Percentiles rank a stretch among this genome's conserved stretches.
Conservation (phyloP, 2,888 invertebrate genomes). For the Melieria crassipennis region DNA sequence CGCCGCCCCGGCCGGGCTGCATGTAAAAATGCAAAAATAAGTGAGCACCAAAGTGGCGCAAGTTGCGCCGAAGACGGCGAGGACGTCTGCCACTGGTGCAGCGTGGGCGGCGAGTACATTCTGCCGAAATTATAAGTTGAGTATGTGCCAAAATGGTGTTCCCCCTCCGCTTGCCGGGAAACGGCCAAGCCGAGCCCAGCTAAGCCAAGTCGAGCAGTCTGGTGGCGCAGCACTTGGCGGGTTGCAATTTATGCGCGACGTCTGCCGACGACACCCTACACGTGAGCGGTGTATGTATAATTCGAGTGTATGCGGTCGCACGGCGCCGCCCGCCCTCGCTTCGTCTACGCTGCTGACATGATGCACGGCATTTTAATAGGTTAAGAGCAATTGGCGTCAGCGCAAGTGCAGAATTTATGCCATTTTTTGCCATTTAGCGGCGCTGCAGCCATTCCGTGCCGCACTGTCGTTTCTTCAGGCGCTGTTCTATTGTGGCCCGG, state of each 20-base stretch:
- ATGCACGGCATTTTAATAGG: constrained; percentile 42
- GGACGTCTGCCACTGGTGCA: background rate
- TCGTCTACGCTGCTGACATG: constrained; percentile 23
- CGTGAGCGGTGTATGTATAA: constrained; percentile 23
- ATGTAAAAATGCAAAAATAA: too few species aligned
- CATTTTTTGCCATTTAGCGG: background rate
- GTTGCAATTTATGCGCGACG: constrained; percentile 56
- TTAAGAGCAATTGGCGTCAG: constrained; percentile 39
- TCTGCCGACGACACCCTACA: constrained; percentile 61
- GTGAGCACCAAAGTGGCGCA: too few species aligned
- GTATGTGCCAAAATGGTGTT: constrained; percentile 60
- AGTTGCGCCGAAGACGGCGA: too few species aligned
- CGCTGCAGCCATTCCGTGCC: too few species aligned
- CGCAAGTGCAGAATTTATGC: constrained; percentile 32
- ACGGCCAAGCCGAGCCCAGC: constrained; percentile 7
- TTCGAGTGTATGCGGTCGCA: background rate
- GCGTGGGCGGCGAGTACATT: constrained; percentile 32
- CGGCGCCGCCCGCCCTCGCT: constrained; percentile 1
- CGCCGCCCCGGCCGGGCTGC: too few species aligned
- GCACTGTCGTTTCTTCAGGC: too few species aligned
- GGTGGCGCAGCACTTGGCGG: too few species aligned
- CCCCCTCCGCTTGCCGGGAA: constrained; percentile 13
- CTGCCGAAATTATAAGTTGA: constrained; percentile 60
- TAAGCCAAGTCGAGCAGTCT: background rate
- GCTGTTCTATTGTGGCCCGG: too few species aligned